Evolutionary conservation across 2,113 vertebrate species (phyloP).

Genomic region (Ameiurus melas): DNA sequence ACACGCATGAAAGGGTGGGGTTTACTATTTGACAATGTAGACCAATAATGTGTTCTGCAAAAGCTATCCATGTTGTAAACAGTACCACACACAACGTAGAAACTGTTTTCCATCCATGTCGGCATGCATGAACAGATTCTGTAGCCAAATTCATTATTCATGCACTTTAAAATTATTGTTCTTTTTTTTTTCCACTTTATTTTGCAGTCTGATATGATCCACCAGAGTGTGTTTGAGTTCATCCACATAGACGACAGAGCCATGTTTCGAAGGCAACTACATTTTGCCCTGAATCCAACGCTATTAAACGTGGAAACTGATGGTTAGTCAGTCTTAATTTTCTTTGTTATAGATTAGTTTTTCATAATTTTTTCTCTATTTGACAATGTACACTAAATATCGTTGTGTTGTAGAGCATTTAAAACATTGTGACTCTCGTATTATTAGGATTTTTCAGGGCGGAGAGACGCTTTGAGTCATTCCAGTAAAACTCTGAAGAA

Average conservation of each 20-base stretch:
- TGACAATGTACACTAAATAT: neutral
- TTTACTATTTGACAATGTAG: neutral
- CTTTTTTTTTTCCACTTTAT: neutral
- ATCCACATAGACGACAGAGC: slow-evolving; percentile 67
- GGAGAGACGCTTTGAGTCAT: neutral
- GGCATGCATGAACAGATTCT: neutral
- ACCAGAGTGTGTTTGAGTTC: slow-evolving; percentile 67
- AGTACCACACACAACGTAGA: neutral
- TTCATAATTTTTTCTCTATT: neutral
- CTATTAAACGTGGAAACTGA: slow-evolving; percentile 9
- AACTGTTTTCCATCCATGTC: neutral
- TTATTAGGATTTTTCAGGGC: neutral
- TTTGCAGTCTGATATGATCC: slow-evolving; percentile 66
- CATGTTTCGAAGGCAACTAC: slow-evolving; percentile 62
- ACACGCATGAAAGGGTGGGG: neutral
- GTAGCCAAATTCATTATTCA: neutral
- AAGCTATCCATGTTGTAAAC: neutral
- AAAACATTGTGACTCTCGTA: neutral
- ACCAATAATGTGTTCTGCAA: neutral
- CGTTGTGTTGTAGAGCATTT: neutral
- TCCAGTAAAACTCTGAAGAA: neutral
- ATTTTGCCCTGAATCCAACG: slow-evolving; percentile 58
- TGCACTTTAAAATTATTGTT: neutral
- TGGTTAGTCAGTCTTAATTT: slow-evolving; percentile 44
- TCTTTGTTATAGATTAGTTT: neutral